Conservation (phyloP, 2,113 vertebrate genomes). For the Vireo altiloquus region DNA sequence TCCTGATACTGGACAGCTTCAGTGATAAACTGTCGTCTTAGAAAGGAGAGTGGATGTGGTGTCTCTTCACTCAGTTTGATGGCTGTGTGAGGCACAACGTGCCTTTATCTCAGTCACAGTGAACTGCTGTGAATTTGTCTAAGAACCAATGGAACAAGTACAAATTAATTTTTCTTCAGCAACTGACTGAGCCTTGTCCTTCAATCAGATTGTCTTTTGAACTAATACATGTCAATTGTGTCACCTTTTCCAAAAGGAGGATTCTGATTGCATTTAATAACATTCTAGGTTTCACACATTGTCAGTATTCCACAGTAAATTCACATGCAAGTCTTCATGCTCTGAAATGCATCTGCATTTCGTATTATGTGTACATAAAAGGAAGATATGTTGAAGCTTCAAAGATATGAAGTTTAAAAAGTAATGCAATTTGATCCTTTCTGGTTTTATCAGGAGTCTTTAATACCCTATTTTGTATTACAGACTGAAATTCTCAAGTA, state of each 20-base stretch:
- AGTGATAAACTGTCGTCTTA: accelerated
- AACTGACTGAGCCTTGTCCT: not conserved
- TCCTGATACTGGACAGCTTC: not conserved
- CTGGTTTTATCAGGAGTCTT: not conserved
- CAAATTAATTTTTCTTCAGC: not conserved
- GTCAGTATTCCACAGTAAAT: not conserved
- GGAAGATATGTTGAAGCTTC: not conserved
- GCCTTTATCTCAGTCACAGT: not conserved
- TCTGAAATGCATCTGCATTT: not conserved
- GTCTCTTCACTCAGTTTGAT: not conserved
- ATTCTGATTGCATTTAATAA: not conserved
- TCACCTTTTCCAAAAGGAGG: not conserved
- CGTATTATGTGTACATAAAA: not conserved
- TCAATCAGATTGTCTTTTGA: not conserved
- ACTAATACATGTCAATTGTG: not conserved
- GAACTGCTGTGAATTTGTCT: not conserved
- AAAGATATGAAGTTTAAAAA: not conserved
- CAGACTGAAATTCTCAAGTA: not conserved
- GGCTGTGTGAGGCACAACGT: not conserved
- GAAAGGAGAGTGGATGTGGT: not conserved
- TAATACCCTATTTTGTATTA: not conserved
- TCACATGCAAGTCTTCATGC: not conserved
- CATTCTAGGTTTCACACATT: not conserved
- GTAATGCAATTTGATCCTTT: not conserved
- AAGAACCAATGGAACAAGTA: not conserved